Base-by-base conservation (phyloP, 2,888 invertebrate genomes). In the Metopia argyrocephala region DNA sequence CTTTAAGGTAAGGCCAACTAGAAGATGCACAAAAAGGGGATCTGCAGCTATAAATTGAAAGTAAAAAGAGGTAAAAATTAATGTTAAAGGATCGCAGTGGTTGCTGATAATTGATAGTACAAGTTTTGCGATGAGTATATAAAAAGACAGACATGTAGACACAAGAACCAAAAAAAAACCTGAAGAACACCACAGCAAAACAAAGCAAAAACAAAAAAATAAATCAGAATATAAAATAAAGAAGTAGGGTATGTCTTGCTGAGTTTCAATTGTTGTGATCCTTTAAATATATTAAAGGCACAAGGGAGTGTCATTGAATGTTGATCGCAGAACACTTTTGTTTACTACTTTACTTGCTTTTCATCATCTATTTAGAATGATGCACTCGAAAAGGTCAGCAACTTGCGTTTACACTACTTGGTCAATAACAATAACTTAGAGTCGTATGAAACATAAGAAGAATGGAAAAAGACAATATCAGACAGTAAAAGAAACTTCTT, bases 351-450 rank as follows among this genome's bases (percentile, higher is more conserved):
- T 50, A n/a, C 38, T 57, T 65, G 9, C 54, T 57, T 38, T 71
- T 20, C 68, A 64, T 78, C 27, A 59, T 38, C 38, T 15, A 6
- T 70, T 70, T 70, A 70, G 70, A 81, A 70, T 81, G 69, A 81
- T 78, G 81, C 81, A 81, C 81, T 81, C 78, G 74, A 70, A 81
- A 78, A 81, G 81, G 81, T 81, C 81, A 81, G 74, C 81, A 81
- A 78, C 81, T 81, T 74, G 69, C 65, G 66, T 70, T 74, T 65
- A 74, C 74, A 81, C 65, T 74, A 78, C 74, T 78, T 81, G 74
- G 74, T 66, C 66, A 71, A 79, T 25, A 76, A 76, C 76, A 79
- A 76, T 76, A 52, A 20, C 38, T n/a, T n/a, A 38, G 38, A 38
- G 38, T 38, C 38, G 38, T 38, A 38, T 3, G 48, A 23, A 21